Evolutionary conservation across 2,113 vertebrate species (phyloP), one percentile per base, ranked within the genome.

Genomic region (Pavo muticus): DNA sequence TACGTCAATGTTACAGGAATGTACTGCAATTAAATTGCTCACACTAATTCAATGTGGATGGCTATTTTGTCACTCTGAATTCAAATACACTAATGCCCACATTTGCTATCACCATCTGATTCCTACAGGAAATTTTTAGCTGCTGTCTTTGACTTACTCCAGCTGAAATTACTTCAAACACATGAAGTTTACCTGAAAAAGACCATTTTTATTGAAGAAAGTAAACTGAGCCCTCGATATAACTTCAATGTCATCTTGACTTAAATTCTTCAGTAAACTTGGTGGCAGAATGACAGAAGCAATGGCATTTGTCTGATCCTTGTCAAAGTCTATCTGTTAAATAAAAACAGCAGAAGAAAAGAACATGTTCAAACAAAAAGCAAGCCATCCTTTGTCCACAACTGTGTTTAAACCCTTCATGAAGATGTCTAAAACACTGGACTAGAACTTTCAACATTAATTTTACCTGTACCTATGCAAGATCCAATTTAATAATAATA

Each of bases 181-280:
- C n/a, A 65, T 74, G 47, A 74, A 52, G 18, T 93, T 97, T 94
- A 98, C 98, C 98, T 99, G 98, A 87, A 99, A 99, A 77, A 99
- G 98, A 75, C 98, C 99, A 37, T 98, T 98, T 97, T 98, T 99
- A 95, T 98, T 99, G 97, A 99, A 99, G 98, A 99, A 99, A 92
- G 99, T 98, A 96, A 99, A 99, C 71, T 99, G 98, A 96, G 98
- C 98, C 95, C 99, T 98, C 96, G 98, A 98, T 92, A 98, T 92
- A 32, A 94, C 50, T 52, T 98, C 97, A 29, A 97, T 89, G 7
- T 98, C 98, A 20, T 97, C 97, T 86, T 97, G 93, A 84, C 97
- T 98, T 96, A 98, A 94, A 48, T 97, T 97, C 56, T 97, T 97
- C 86, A 99, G 97, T 96, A 99, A 95, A 25, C 98, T 98, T 52